Evolutionary conservation across 1,140 invertebrate species (phyloP), one percentile per base, ranked within the genome.

Genomic region (Sycophaga agraensis): DNA sequence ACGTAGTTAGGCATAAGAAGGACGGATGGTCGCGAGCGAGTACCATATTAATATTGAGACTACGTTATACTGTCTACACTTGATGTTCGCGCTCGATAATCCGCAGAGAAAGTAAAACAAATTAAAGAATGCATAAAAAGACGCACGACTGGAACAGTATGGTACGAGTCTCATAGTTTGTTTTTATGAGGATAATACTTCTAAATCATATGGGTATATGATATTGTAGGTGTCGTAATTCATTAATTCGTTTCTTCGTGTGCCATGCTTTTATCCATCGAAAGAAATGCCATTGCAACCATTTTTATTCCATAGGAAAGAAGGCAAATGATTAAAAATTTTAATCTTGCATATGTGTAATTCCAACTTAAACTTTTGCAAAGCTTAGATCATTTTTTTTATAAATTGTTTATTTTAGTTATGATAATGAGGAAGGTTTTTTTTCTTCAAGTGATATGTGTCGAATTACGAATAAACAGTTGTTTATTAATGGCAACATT

Each of bases 111-210:
- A 17, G 21, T n/a, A 4, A 4, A 21, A 22, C 12, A 22, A 22
- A 1, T 45, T 24, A 22, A 26, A 24, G n/a, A 37, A n/a, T 14
- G 11, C 9, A 9, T 34, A 17, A 21, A 31, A 19, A 0, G 28
- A 19, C 6, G 45, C 28, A 31, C 4, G 11, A 31, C 28, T 31
- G 5, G 16, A 26, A 26, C 24, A 48, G 28, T 22, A 56, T 71
- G 69, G 66, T 68, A 66, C 71, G 63, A 66, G 65, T 73, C 76
- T 79, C 76, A 77, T 75, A 73, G 69, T 62, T 78, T 66, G 72
- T 78, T 78, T 77, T 79, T 76, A 79, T 71, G 68, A 74, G 71
- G 69, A 74, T 72, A 75, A 70, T 75, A 70, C 66, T 73, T 69
- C 65, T 69, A 68, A 66, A 66, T 66, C 62, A 66, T 65, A 66